phyloP scores from a whole-genome alignment of 2,888 invertebrate species.

The Aplocera efformata region DNA sequence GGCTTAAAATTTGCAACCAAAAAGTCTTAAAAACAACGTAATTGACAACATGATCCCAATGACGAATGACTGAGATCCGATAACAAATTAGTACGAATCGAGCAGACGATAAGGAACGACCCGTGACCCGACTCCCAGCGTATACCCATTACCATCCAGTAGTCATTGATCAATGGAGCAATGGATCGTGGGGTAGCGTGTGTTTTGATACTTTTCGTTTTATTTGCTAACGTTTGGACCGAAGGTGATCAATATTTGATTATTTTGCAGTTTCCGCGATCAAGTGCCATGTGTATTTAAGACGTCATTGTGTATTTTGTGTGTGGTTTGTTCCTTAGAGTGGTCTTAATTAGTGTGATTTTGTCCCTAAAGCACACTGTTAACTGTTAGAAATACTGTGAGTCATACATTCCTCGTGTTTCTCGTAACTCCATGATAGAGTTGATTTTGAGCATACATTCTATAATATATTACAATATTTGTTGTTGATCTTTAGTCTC shows the following conservation, averaged over 20 bases:
- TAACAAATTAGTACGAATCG: constrained; percentile 33
- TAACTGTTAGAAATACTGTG: constrained; percentile 16
- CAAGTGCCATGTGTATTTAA: background rate
- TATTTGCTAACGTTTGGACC: constrained; percentile 10
- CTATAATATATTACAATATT: no score
- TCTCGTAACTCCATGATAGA: no score
- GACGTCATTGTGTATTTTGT: background rate
- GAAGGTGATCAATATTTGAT: constrained; percentile 15
- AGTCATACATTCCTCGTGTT: background rate
- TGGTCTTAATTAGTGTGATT: constrained; percentile 6
- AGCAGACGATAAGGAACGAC: constrained; percentile 40
- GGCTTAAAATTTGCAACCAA: no score
- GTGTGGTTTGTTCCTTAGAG: no score
- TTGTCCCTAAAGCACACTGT: constrained; percentile 2
- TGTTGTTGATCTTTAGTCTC: constrained; percentile 1
- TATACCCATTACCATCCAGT: constrained; percentile 21
- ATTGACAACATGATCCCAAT: constrained; percentile 9
- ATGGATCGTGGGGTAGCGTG: constrained; percentile 7
- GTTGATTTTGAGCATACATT: no score
- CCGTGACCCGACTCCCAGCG: constrained; percentile 31
- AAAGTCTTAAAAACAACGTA: constrained; percentile 3
- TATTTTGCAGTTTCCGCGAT: background rate
- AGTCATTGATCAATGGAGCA: constrained; percentile 1
- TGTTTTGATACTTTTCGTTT: constrained; percentile 5
- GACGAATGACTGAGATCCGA: constrained; percentile 29